Base-by-base conservation (phyloP, 2,888 invertebrate genomes). In the Celastrina argiolus region DNA sequence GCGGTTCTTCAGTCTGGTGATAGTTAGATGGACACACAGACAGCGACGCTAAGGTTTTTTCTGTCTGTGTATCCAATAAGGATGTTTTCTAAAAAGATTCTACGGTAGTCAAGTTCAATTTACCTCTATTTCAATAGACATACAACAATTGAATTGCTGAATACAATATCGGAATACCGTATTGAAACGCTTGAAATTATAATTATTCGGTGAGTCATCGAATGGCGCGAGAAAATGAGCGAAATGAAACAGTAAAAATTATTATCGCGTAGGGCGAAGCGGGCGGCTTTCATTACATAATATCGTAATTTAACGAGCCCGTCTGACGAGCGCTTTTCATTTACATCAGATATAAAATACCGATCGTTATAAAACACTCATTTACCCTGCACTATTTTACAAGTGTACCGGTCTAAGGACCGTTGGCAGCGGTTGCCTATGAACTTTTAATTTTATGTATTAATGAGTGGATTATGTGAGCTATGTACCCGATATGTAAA, bases 301-400 rank as follows among this genome's bases (percentile, higher is more conserved):
- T 58, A 58, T 31, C 56, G 56, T 58, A 58, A 58, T 58, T 58
- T 31, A 58, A 58, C 56, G 56, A 58, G 56, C 56, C n/a, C 31
- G 31, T 58, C 56, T 58, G 56, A 58, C 56, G 56, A 58, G 56
- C 56, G 28, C 56, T 58, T 51, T 58, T 58, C 56, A 58, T 58
- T 58, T 58, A 58, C 56, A 58, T 58, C 56, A 31, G 56, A 58
- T 58, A 58, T 58, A 58, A 58, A 58, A 58, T 16, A 58, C 56
- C 56, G 56, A 58, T 58, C 56, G 56, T 58, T 58, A 58, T 58
- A 58, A 58, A 58, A 31, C 56, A n/a, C 56, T 58, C 56, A 58
- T 58, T 58, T 58, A 31, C 56, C 10, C 26, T 16, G n/a, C 56
- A 58, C 31, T 31, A 58, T 28, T 58, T 51, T 51, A 51, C 51